These are phyloP conservation scores for Castor canadensis DNA, from an alignment of 2,113 vertebrate genomes.

Conservation along the genomic window DNA sequence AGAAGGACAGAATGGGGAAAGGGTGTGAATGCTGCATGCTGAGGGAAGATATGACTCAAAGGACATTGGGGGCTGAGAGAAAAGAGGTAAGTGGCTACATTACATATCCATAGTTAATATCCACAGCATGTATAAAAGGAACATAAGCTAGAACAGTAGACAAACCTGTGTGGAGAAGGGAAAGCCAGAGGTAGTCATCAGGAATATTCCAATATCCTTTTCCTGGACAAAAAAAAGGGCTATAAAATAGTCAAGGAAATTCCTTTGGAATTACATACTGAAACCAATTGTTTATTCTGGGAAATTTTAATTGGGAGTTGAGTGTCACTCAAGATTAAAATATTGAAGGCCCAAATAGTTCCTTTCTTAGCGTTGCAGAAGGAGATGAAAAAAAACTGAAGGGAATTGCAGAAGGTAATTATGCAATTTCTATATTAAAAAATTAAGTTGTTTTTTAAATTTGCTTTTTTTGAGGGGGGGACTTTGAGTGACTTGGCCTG, in stretches of 20 bases:
- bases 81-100: too few relatives aligned
- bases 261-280: background rate
- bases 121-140: too few relatives aligned
- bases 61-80: too few relatives aligned
- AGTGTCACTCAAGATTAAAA: background rate
- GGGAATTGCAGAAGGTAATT: background rate
- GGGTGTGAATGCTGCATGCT: too few relatives aligned
- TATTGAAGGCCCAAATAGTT: background rate
- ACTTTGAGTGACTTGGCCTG: background rate
- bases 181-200: background rate
- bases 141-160: too few relatives aligned
- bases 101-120: background rate
- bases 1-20: background rate
- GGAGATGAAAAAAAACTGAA: background rate
- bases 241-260: slow-evolving; percentile 25
- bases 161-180: background rate
- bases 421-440: background rate
- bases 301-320: slow-evolving; percentile 4
- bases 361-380: background rate
- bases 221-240: background rate
- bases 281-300: background rate
- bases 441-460: background rate
- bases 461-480: background rate
- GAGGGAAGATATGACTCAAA: background rate
- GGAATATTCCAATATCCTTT: background rate